Conservation (phyloP, 2,888 invertebrate species). For the Gari tellinella region DNA sequence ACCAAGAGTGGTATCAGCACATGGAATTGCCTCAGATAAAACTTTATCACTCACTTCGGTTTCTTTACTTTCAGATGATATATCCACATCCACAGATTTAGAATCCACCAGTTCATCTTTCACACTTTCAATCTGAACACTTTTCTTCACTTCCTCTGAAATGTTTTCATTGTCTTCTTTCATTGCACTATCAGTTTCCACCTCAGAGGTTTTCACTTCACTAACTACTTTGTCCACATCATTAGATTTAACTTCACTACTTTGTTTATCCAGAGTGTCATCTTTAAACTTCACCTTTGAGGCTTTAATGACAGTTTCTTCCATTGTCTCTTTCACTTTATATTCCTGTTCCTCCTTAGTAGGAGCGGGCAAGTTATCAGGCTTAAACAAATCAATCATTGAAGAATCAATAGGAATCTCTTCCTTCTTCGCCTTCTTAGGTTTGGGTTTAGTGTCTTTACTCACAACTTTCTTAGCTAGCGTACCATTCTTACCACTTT, state of each 20-base stretch:
- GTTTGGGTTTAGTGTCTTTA: conserved; percentile 32
- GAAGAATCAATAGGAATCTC: conserved; percentile 71
- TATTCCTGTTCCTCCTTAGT: conserved; percentile 28
- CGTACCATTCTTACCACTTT: conserved; percentile 9
- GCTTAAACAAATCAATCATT: conserved; percentile 78
- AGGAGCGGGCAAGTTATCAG: conserved; percentile 63
- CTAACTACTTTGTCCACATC: not conserved
- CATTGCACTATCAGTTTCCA: conserved; percentile 2
- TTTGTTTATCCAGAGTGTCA: conserved; percentile 4
- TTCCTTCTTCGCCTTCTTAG: conserved; percentile 37
- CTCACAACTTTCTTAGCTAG: conserved; percentile 18
- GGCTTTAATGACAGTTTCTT: conserved; percentile 6
- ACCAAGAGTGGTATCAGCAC: not conserved
- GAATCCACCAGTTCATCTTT: not conserved
- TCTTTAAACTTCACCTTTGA: conserved; percentile 1
- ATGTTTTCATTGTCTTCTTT: conserved; percentile 2
- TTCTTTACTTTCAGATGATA: conserved; percentile 9
- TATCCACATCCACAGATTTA: not conserved
- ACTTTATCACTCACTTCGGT: too few species aligned
- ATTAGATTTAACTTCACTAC: not conserved
- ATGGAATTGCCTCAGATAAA: too few species aligned
- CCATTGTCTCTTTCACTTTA: conserved; percentile 14
- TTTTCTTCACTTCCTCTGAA: conserved; percentile 12
- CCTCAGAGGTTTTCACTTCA: not conserved
- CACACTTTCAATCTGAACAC: not conserved